phyloP scores from a whole-genome alignment of 2,888 invertebrate species.

The Sphaerophoria taeniata region DNA sequence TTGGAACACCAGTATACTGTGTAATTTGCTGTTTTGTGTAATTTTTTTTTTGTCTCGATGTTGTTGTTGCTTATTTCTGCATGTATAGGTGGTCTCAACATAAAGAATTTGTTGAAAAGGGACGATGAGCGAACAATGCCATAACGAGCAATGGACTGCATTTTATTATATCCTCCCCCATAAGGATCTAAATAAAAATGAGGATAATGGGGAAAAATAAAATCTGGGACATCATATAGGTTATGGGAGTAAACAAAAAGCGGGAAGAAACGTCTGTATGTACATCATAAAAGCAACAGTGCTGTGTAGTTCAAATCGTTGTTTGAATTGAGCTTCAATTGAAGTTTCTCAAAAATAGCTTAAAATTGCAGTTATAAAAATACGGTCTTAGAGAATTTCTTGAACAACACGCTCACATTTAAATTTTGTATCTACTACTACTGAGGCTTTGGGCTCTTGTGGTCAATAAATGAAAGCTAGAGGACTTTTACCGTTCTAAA shows the following conservation, averaged over 20 bases:
- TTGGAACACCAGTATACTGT: conserved; percentile 62
- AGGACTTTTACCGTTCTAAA: no score
- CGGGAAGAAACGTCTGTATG: neutral
- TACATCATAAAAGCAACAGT: neutral
- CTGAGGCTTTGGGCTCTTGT: no score
- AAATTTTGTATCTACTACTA: no score
- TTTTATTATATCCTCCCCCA: conserved; percentile 65
- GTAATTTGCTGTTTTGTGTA: conserved; percentile 59
- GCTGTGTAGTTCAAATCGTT: neutral
- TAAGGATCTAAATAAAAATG: conserved; percentile 71
- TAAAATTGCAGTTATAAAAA: no score
- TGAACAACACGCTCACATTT: no score
- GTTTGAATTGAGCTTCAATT: no score
- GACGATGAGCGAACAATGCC: conserved; percentile 66
- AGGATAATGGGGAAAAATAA: conserved; percentile 68
- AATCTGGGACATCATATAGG: conserved; percentile 73
- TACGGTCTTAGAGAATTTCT: no score
- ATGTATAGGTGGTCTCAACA: neutral
- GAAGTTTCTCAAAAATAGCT: no score
- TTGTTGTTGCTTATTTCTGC: conserved; percentile 22
- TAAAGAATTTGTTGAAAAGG: conserved; percentile 19
- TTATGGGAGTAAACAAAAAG: conserved; percentile 42
- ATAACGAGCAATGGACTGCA: conserved; percentile 73
- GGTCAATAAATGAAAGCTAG: no score
- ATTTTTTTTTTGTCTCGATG: conserved; percentile 14